Base-by-base conservation (phyloP, 2,113 vertebrate genomes). In the Cheirogaleus medius region DNA sequence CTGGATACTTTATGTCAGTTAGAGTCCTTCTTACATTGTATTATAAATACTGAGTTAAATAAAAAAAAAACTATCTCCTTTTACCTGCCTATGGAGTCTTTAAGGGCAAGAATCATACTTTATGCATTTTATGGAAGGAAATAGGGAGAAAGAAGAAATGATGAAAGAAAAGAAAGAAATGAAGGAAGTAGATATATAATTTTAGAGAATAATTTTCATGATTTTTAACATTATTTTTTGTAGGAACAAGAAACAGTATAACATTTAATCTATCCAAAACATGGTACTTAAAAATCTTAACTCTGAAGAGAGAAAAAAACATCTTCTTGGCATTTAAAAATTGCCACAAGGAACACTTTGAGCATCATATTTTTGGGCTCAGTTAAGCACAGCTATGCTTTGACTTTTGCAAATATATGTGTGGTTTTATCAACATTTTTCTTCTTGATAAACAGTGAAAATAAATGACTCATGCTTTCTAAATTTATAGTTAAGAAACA, bases 191-290 rank as follows among this genome's bases (percentile, higher is more conserved):
- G n/a, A 86, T 21, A 54, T 3, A 58, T 0, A 56, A 86, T 76
- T 84, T 91, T 63, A 90, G n/a, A 11, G 27, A 76, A 84, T 52
- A 81, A 84, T 54, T 84, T 96, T 42, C 21, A 92, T 92, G 17
- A 66, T 66, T 93, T 93, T 93, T 84, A 90, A 54, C 27, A 83
- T 84, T 84, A 77, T 78, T 76, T 94, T 95, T 68, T 58, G 5
- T 32, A 58, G 8, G 23, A 83, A 56, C 25, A 93, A 92, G 25
- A 76, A 82, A 63, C 37, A 84, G 9, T 76, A 49, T 23, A 87
- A 64, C 25, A 77, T 47, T 83, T 87, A 92, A 83, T 80, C 44
- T 66, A 92, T 49, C 73, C 21, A 90, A 95, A 97, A 69, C 8
- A 93, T 14, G 21, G 11, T 32, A 69, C 44, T 68, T 89, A 95